These are phyloP conservation scores for Gallinago solitaria DNA, from an alignment of 2,797 vertebrate genomes.

Conservation along the genomic window DNA sequence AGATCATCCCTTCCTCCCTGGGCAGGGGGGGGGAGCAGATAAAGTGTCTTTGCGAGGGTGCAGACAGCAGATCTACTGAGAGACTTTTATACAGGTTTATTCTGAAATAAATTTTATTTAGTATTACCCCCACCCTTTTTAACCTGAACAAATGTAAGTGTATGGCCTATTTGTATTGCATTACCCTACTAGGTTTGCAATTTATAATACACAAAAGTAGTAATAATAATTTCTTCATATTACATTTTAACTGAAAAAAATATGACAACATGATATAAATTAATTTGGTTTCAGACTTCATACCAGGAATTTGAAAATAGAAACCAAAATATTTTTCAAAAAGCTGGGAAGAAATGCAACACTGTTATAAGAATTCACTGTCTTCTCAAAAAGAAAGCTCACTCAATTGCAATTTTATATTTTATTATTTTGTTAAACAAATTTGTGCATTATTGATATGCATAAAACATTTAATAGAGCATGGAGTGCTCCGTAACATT, in stretches of 20 bases:
- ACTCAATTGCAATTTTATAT: not conserved
- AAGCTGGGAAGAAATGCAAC: not conserved
- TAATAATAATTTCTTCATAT: not conserved
- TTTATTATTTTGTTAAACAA: not conserved
- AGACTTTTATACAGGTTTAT: not conserved
- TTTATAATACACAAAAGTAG: not conserved
- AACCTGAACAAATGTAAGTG: not conserved
- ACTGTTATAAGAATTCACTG: not conserved
- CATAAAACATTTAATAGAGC: not conserved
- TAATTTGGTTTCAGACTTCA: not conserved
- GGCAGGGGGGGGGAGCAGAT: no score
- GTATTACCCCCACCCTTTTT: not conserved
- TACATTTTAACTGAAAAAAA: not conserved
- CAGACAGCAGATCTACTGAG: not conserved
- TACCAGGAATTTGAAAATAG: not conserved
- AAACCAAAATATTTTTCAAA: not conserved
- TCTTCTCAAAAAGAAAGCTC: not conserved
- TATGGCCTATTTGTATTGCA: not conserved
- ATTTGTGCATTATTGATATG: not conserved
- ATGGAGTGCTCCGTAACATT: not conserved
- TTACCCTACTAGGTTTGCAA: not conserved
- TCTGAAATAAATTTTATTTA: not conserved
- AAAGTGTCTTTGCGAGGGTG: accelerated
- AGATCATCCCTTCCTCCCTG: not conserved
- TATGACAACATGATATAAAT: not conserved